A percentile compares a stretch with the other conserved stretches of the same genome.
These are phyloP conservation scores for Ceratosolen fusciceps DNA, from an alignment of 1,140 invertebrate species.

Conservation along the genomic window DNA sequence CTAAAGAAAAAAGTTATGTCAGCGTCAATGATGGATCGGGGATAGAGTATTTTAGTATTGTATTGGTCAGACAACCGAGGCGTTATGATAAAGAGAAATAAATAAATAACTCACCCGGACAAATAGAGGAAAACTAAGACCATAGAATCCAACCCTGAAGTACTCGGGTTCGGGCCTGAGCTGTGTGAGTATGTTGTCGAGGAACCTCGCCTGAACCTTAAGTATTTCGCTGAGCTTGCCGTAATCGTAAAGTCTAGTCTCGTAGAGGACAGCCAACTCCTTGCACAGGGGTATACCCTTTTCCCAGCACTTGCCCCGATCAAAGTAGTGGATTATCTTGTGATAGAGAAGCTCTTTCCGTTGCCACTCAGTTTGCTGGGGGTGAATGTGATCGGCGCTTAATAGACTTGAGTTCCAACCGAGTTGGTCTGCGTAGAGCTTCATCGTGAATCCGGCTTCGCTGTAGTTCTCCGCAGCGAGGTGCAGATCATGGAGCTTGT, in stretches of 20 bases:
- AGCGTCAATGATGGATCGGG: too few species aligned
- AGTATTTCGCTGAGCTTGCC: slow-evolving; percentile 87
- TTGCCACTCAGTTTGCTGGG: slow-evolving; percentile 86
- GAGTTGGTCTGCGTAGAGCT: slow-evolving; percentile 92
- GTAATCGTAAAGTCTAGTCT: slow-evolving; percentile 92
- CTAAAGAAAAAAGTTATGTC: too few species aligned
- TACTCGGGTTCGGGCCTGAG: slow-evolving; percentile 94
- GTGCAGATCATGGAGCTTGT: slow-evolving; percentile 96
- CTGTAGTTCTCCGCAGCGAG: slow-evolving; percentile 94
- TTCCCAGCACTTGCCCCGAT: slow-evolving; percentile 97
- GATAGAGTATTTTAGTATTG: too few species aligned
- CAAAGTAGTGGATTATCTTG: slow-evolving; percentile 94
- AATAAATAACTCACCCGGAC: slow-evolving; percentile 90
- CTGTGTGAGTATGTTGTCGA: slow-evolving; percentile 91
- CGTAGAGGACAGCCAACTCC: slow-evolving; percentile 91
- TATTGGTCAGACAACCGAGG: too few species aligned
- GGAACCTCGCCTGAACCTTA: slow-evolving; percentile 88
- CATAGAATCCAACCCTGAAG: slow-evolving; percentile 97
- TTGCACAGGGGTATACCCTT: slow-evolving; percentile 94
- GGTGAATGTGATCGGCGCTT: slow-evolving; percentile 76
- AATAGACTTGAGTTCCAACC: slow-evolving; percentile 85
- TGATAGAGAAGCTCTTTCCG: slow-evolving; percentile 94
- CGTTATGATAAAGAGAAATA: too few species aligned
- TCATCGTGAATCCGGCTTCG: slow-evolving; percentile 95
- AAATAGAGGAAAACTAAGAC: slow-evolving; percentile 93